Conservation (phyloP, 2,797 vertebrate species). For the Columba guinea region DNA sequence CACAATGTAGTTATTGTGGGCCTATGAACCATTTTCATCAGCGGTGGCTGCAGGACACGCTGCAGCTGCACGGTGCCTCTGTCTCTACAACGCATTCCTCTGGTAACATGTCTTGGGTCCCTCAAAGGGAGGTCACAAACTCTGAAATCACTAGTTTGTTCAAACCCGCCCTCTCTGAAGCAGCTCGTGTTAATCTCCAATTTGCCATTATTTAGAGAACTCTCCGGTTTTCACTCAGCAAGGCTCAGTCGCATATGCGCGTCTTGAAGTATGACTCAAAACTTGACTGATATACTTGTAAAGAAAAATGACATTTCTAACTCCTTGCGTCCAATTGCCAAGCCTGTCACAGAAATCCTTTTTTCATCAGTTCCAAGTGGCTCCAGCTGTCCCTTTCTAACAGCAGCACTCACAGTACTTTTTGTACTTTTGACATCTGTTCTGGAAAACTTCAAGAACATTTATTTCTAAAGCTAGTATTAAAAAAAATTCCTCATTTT, state of each 20-base stretch:
- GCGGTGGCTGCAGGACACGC: accelerated
- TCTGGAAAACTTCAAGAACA: neutral
- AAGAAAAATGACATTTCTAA: neutral
- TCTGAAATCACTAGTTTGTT: neutral
- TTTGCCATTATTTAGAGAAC: neutral
- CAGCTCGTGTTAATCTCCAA: neutral
- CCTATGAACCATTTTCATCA: neutral
- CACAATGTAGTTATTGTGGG: accelerated
- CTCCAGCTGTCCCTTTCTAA: neutral
- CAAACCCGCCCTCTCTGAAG: neutral
- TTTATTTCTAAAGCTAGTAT: neutral
- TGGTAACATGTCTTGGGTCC: accelerated
- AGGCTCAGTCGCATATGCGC: neutral
- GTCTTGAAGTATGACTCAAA: neutral
- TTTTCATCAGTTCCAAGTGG: neutral
- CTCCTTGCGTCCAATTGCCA: neutral
- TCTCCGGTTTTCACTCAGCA: neutral
- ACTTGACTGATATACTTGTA: neutral
- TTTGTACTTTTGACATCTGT: neutral
- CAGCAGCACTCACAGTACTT: neutral
- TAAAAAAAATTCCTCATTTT: neutral
- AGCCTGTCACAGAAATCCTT: neutral
- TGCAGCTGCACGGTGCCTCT: neutral
- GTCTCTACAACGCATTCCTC: neutral
- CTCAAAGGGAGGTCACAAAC: neutral